A percentile compares a stretch with the other conserved stretches of the same genome.
These are phyloP conservation scores for Cistogaster globosa DNA, from an alignment of 2,888 invertebrate species.

Conservation along the genomic window DNA sequence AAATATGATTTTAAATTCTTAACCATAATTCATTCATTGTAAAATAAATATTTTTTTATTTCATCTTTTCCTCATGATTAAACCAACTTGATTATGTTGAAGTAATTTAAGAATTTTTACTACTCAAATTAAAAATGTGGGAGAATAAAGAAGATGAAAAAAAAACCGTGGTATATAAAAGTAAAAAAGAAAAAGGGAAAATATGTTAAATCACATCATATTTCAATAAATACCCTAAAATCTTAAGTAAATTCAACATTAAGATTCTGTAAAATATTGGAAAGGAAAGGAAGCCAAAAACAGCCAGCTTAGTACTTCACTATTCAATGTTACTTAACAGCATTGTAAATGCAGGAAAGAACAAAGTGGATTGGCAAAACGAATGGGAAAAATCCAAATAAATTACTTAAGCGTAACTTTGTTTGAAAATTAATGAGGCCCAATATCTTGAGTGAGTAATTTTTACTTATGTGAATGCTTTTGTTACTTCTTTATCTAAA, in stretches of 20 bases:
- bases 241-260: conserved; percentile 31
- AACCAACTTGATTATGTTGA: conserved; percentile 42
- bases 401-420: conserved; percentile 49
- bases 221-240: conserved; percentile 62
- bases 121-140: background rate
- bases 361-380: conserved; percentile 6
- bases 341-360: conserved; percentile 37
- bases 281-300: background rate
- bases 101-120: conserved; percentile 19
- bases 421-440: conserved; percentile 70
- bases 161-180: no score
- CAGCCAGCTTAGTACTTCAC: background rate
- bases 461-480: conserved; percentile 56
- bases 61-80: conserved; percentile 51
- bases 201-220: conserved; percentile 64
- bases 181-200: conserved; percentile 2
- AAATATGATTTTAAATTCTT: no score
- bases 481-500: conserved; percentile 5
- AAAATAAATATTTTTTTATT: background rate
- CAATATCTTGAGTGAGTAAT: conserved; percentile 67
- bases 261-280: background rate
- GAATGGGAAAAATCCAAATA: conserved; percentile 51
- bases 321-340: conserved; percentile 14
- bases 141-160: background rate
- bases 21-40: no score